phyloP scores from a whole-genome alignment of 2,113 vertebrate genomes.

The Bos javanicus region DNA sequence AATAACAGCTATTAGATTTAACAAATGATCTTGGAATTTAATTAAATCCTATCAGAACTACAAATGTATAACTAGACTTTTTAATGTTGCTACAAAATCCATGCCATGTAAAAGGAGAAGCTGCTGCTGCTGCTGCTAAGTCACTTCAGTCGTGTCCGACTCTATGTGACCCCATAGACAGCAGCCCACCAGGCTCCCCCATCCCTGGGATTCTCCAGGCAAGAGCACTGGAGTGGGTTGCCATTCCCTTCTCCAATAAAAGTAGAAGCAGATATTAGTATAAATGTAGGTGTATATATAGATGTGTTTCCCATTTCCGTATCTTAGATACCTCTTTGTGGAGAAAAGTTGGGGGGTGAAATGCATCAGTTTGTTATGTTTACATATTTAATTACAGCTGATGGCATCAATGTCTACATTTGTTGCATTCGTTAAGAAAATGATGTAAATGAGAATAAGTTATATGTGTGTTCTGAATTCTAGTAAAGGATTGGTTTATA shows the following conservation, averaged over 20 bases:
- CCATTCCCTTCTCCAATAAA: too few species aligned
- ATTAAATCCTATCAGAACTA: not conserved
- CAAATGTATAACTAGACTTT: not conserved
- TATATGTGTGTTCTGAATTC: not conserved
- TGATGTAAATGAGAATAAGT: not conserved
- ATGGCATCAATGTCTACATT: not conserved
- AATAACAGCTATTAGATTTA: not conserved
- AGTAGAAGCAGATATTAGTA: not conserved
- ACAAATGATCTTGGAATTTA: not conserved
- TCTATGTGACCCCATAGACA: too few species aligned
- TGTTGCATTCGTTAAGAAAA: not conserved
- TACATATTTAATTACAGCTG: not conserved
- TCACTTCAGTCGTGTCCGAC: too few species aligned
- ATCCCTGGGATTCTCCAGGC: too few species aligned
- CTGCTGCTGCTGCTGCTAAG: too few species aligned
- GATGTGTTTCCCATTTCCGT: not conserved
- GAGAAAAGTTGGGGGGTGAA: not conserved
- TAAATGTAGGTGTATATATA: not conserved
- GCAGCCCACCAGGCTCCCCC: too few species aligned
- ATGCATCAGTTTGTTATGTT: not conserved
- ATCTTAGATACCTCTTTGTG: not conserved
- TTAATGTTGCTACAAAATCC: not conserved
- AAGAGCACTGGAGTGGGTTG: too few species aligned
- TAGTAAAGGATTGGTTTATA: not conserved
- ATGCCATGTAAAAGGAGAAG: not conserved